Conservation (phyloP, 1,140 invertebrate genomes). For the Anoplophora glabripennis region DNA sequence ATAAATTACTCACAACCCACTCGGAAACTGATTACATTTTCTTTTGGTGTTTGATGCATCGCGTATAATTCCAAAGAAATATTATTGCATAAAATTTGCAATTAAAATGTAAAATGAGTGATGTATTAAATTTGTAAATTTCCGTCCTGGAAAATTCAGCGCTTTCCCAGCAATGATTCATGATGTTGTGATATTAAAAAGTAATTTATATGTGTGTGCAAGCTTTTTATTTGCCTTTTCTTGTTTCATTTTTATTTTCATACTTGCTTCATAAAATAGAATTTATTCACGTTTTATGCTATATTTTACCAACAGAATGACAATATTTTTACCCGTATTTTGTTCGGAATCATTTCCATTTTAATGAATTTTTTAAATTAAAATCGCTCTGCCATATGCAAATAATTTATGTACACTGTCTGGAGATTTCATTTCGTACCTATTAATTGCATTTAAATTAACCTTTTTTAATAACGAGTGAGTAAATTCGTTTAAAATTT, state of each 20-base stretch:
- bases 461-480: too few relatives aligned
- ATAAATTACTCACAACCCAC: too few relatives aligned
- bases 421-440: too few relatives aligned
- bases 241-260: conserved; percentile 40
- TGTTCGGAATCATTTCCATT: conserved; percentile 36
- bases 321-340: conserved; percentile 33
- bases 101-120: conserved; percentile 18
- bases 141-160: conserved; percentile 32
- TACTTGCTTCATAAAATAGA: conserved; percentile 43
- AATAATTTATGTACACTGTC: too few relatives aligned
- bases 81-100: conserved; percentile 14
- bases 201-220: conserved; percentile 47
- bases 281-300: conserved; percentile 35
- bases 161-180: conserved; percentile 43
- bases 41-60: neutral
- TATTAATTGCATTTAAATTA: too few relatives aligned
- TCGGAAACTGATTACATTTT: neutral
- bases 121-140: conserved; percentile 22
- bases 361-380: conserved; percentile 37
- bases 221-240: conserved; percentile 40
- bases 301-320: conserved; percentile 37
- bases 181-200: conserved; percentile 47
- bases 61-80: conserved; percentile 4
- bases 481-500: too few relatives aligned
- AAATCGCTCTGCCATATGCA: conserved; percentile 1